A percentile compares a stretch with the other conserved stretches of the same genome.
Evolutionary conservation across 2,797 vertebrate genomes (phyloP).

Genomic region (Brotula barbata): DNA sequence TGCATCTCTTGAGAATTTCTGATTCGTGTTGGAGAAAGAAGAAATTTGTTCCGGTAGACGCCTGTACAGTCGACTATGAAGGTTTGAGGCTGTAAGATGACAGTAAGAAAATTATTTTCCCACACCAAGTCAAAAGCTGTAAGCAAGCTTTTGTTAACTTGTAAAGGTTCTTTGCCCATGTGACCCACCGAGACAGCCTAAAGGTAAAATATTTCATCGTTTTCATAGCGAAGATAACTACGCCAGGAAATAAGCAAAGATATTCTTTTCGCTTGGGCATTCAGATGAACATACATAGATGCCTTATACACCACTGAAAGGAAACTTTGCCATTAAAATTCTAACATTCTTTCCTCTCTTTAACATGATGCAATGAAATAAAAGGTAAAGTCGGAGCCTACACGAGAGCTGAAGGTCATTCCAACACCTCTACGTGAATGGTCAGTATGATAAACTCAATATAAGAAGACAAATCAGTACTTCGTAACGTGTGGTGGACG

Average conservation of each 20-base stretch:
- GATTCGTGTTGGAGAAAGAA: slow-evolving; percentile 36
- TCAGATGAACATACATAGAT: slow-evolving; percentile 31
- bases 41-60: slow-evolving; percentile 30
- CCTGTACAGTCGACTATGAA: slow-evolving; percentile 38
- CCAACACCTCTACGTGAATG: slow-evolving; percentile 37
- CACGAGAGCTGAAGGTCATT: slow-evolving; percentile 28
- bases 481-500: slow-evolving; percentile 23
- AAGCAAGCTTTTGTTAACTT: slow-evolving; percentile 59
- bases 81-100: slow-evolving; percentile 58
- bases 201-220: slow-evolving; percentile 58
- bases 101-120: slow-evolving; percentile 51
- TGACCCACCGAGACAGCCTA: slow-evolving; percentile 39
- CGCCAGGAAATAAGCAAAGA: slow-evolving; percentile 28
- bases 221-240: slow-evolving; percentile 32
- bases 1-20: slow-evolving; percentile 33
- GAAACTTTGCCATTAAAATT: slow-evolving; percentile 40
- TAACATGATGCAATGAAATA: slow-evolving; percentile 33
- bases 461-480: slow-evolving; percentile 28
- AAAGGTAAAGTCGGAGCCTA: slow-evolving; percentile 41
- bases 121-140: slow-evolving; percentile 46
- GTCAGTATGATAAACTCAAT: slow-evolving; percentile 18
- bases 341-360: slow-evolving; percentile 32
- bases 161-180: slow-evolving; percentile 21
- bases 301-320: slow-evolving; percentile 36
- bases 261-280: slow-evolving; percentile 4